Conservation (phyloP, 2,888 invertebrate genomes). For the Lycaena phlaeas region DNA sequence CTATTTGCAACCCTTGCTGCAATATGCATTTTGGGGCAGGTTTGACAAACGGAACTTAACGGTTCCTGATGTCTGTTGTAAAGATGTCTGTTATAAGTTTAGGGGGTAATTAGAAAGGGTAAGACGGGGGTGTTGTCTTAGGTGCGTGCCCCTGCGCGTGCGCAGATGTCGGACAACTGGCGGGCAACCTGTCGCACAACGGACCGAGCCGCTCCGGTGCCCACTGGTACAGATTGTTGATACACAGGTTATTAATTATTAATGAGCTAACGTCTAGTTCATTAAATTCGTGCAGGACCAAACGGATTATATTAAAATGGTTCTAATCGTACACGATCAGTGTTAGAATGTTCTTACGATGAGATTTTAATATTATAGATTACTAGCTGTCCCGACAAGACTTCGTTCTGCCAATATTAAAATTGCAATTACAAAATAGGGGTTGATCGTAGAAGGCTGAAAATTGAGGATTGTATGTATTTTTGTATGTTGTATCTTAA, state of each 20-base stretch:
- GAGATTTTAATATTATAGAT: no score
- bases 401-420: no score
- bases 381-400: no score
- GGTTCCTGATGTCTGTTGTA: conserved; percentile 57
- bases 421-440: no score
- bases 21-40: conserved; percentile 47
- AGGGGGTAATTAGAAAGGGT: conserved; percentile 50
- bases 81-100: conserved; percentile 31
- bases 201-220: conserved; percentile 61
- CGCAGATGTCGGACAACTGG: conserved; percentile 64
- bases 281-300: neutral
- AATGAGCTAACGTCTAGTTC: conserved; percentile 29
- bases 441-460: no score
- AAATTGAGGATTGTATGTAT: no score
- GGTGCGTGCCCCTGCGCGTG: conserved; percentile 33
- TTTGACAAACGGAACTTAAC: conserved; percentile 66
- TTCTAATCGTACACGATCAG: no score
- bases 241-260: conserved; percentile 39
- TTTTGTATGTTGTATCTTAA: no score
- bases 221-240: conserved; percentile 46
- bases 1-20: conserved; percentile 65
- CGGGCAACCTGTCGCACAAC: conserved; percentile 69
- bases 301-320: no score
- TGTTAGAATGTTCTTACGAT: no score
- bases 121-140: conserved; percentile 64